These are phyloP conservation scores for Larimichthys polyactis DNA, from an alignment of 2,113 vertebrate species.

Conservation along the genomic window DNA sequence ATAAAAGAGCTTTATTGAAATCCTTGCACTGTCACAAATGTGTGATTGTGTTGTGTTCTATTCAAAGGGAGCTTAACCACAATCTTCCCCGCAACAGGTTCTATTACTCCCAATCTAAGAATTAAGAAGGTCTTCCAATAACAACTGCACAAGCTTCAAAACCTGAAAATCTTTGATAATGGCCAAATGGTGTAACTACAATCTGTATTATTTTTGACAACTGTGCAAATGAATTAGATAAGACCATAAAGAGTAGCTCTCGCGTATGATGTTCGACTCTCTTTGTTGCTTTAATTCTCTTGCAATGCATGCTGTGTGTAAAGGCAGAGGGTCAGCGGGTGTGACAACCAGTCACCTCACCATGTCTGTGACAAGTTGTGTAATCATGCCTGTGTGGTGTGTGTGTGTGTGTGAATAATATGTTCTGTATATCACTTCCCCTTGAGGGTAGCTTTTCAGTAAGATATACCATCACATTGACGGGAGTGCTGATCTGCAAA, in stretches of 20 bases:
- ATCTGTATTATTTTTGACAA: neutral
- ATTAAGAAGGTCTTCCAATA: neutral
- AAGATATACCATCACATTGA: conserved; percentile 73
- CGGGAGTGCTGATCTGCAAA: conserved; percentile 77
- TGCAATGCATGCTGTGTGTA: neutral
- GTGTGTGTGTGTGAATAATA: conserved; percentile 29
- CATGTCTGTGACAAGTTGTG: conserved; percentile 34
- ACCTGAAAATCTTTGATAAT: neutral
- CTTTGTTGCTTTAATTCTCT: conserved; percentile 11
- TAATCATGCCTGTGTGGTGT: conserved; percentile 17
- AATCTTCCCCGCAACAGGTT: conserved; percentile 38
- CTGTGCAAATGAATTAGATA: neutral
- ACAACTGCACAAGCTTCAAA: neutral
- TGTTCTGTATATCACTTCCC: conserved; percentile 54
- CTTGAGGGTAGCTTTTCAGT: conserved; percentile 56
- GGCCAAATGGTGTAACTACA: neutral
- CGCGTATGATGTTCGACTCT: neutral
- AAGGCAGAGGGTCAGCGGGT: conserved; percentile 18
- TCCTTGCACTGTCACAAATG: neutral
- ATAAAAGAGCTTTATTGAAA: conserved; percentile 56
- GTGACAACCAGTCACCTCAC: conserved; percentile 37
- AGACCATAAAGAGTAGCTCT: neutral
- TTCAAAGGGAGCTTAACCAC: conserved; percentile 29
- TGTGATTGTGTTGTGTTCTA: neutral
- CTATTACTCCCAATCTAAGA: neutral